Conservation (phyloP, 2,888 invertebrate species). For the Troglohyphantes excavatus region DNA sequence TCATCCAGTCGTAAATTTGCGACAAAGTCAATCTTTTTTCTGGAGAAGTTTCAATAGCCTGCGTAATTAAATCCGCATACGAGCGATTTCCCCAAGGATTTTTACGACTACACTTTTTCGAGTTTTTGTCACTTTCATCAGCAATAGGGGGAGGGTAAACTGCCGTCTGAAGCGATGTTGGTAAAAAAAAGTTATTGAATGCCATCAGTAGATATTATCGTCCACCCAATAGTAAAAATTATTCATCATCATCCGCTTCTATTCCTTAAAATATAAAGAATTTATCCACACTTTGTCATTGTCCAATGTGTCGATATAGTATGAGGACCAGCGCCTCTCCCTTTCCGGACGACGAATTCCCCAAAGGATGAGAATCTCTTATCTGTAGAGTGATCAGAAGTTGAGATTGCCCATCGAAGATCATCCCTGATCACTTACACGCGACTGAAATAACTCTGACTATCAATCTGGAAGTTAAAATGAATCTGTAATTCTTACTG, state of each 20-base stretch:
- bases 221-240: too few relatives aligned
- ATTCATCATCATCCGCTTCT: neutral
- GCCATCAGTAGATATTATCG: too few relatives aligned
- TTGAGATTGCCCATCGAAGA: too few relatives aligned
- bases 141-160: neutral
- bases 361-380: too few relatives aligned
- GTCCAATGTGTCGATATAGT: too few relatives aligned
- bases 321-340: too few relatives aligned
- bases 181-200: neutral
- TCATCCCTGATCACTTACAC: too few relatives aligned
- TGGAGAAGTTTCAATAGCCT: constrained; percentile 96
- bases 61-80: constrained; percentile 99
- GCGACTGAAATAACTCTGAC: too few relatives aligned
- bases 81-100: constrained; percentile 85
- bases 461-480: too few relatives aligned
- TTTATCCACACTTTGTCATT: neutral
- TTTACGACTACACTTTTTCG: constrained; percentile 44
- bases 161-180: neutral
- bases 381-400: too few relatives aligned
- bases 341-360: too few relatives aligned
- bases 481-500: too few relatives aligned
- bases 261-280: neutral
- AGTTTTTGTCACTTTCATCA: neutral
- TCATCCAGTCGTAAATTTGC: constrained; percentile 99
- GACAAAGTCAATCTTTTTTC: constrained; percentile 97